Conservation (phyloP, 2,797 vertebrate species). For the Periparus ater region DNA sequence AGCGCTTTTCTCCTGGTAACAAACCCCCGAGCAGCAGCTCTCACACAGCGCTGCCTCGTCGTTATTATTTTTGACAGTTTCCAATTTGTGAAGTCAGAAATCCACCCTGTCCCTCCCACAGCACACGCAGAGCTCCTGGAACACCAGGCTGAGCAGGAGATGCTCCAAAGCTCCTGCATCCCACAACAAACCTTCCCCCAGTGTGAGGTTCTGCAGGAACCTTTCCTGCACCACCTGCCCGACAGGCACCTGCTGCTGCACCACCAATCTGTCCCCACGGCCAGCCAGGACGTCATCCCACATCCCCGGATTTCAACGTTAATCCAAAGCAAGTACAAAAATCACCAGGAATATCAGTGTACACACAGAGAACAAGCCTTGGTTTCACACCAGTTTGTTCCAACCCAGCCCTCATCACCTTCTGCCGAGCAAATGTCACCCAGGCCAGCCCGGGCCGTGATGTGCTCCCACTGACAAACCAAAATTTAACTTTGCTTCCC, state of each 20-base stretch:
- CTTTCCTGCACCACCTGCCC: not conserved
- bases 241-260: not conserved
- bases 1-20: not conserved
- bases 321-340: not conserved
- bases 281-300: not conserved
- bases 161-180: not conserved
- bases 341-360: fast-evolving
- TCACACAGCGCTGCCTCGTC: not conserved
- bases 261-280: fast-evolving
- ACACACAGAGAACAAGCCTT: fast-evolving
- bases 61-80: not conserved
- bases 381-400: not conserved
- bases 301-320: fast-evolving
- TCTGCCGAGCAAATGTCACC: not conserved
- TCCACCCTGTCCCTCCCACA: not conserved
- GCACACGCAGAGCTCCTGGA: not conserved
- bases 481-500: not conserved
- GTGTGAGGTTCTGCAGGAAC: fast-evolving
- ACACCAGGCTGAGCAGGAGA: not conserved
- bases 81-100: not conserved
- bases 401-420: not conserved
- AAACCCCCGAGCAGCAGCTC: not conserved
- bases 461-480: not conserved
- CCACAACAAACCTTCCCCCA: not conserved
- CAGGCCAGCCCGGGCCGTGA: not conserved